Base-by-base conservation (phyloP, 2,113 vertebrate genomes). In the Channa argus region DNA sequence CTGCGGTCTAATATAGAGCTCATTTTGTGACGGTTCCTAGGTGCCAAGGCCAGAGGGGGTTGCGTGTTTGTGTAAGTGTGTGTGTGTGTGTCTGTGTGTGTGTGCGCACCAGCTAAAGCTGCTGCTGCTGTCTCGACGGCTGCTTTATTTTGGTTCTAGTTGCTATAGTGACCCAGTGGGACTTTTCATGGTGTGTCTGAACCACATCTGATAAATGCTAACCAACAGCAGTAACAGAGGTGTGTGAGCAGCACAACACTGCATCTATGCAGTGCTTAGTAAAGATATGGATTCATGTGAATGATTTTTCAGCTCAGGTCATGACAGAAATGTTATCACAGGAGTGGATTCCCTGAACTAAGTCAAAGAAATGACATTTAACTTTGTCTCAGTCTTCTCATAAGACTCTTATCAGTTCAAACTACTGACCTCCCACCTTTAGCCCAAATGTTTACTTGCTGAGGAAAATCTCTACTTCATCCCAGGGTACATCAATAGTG, bases 151-250 rank as follows among this genome's bases (percentile, higher is more conserved):
- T 89, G 89, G 74, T 82, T 78, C 55, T 9, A 71, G 92, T 92
- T 89, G 79, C 90, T 87, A 93, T 92, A 85, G 89, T 63, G 77
- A 92, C 92, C 83, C 88, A 70, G 34, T 88, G 90, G 89, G 89
- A 88, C 76, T 85, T 80, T 24, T 77, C 71, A 87, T 41, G 39
- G 45, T 76, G 71, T 72, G 76, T 88, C 83, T 88, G 77, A 81
- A 82, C 56, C 79, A 79, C 74, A 81, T 83, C 56, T n/a, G n/a
- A 85, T 85, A 71, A 58, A 54, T 62, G 77, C 71, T 64, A 80
- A 83, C 74, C 64, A 43, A 71, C 62, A 70, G 47, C 68, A 66
- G 69, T 65, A 52, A 66, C 67, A 77, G 53, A 77, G 45, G 53
- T 64, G 68, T 64, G 61, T 63, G 38, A 56, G 61, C 53, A 38